A percentile compares a stretch with the other conserved stretches of the same genome.
These are phyloP conservation scores for Copidosoma aretas DNA, from an alignment of 2,888 invertebrate genomes.

Conservation along the genomic window DNA sequence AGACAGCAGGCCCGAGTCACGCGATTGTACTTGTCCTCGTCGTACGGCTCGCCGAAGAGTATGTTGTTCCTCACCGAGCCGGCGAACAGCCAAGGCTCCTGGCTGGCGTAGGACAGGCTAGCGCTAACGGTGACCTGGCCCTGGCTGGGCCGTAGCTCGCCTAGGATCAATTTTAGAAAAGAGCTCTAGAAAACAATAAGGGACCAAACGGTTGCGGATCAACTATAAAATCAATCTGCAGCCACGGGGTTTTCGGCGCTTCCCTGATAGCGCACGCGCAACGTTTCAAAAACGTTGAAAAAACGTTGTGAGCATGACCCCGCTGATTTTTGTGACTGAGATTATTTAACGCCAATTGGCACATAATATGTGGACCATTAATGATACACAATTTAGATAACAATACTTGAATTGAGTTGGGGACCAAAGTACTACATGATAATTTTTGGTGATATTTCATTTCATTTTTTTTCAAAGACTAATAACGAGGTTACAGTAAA, in stretches of 20 bases:
- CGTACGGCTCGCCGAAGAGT: conserved; percentile 75
- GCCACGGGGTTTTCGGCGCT: not conserved
- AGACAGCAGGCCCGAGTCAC: conserved; percentile 72
- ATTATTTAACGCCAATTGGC: too few species aligned
- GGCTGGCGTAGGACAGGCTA: conserved; percentile 76
- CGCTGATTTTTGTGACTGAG: too few species aligned
- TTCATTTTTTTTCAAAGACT: too few species aligned
- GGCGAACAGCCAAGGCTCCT: conserved; percentile 86
- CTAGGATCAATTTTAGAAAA: conserved; percentile 73
- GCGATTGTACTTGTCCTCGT: conserved; percentile 66
- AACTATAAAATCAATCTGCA: conserved; percentile 6
- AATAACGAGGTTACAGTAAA: too few species aligned
- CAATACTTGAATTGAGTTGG: too few species aligned
- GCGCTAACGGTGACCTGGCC: conserved; percentile 75
- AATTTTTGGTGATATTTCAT: too few species aligned
- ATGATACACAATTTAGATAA: too few species aligned
- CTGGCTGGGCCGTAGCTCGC: conserved; percentile 70
- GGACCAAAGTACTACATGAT: too few species aligned
- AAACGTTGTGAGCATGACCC: too few species aligned
- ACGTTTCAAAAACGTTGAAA: too few species aligned
- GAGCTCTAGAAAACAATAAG: conserved; percentile 64
- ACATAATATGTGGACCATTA: too few species aligned
- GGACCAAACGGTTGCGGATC: conserved; percentile 20
- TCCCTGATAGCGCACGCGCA: not conserved
- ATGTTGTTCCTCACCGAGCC: conserved; percentile 84